phyloP scores from a whole-genome alignment of 2,113 vertebrate genomes.

The Hippocampus zosterae region DNA sequence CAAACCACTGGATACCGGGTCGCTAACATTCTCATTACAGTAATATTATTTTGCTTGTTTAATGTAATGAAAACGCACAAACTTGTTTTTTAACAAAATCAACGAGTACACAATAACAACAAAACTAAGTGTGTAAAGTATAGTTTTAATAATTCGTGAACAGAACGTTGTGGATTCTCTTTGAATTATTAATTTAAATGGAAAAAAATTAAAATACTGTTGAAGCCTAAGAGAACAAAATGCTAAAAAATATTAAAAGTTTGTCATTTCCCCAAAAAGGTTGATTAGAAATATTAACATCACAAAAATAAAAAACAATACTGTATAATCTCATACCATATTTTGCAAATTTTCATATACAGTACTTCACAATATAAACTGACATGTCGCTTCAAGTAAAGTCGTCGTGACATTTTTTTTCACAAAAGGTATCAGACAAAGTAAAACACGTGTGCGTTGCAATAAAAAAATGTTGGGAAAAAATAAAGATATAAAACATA shows the following conservation, averaged over 20 bases:
- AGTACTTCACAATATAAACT: not conserved
- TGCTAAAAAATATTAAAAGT: not conserved
- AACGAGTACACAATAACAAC: not conserved
- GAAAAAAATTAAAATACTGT: not conserved
- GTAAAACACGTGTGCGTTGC: not conserved
- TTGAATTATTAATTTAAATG: too few species aligned
- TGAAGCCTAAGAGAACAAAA: not conserved
- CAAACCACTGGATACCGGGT: too few species aligned
- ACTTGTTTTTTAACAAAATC: not conserved
- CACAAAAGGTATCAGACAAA: not conserved
- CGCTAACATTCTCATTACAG: not conserved
- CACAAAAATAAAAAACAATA: not conserved
- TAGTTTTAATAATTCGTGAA: not conserved
- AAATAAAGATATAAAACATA: not conserved
- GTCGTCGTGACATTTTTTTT: too few species aligned
- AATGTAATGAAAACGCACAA: not conserved
- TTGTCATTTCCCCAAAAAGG: too few species aligned
- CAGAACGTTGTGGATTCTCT: not conserved
- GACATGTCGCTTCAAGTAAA: too few species aligned
- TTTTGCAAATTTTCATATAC: not conserved
- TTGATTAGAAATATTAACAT: not conserved
- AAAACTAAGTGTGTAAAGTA: not conserved
- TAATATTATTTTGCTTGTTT: not conserved
- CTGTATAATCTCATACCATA: not conserved
- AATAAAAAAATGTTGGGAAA: not conserved